Evolutionary conservation across 2,797 vertebrate species (phyloP).

Genomic region (Tauraco hartlaubi): DNA sequence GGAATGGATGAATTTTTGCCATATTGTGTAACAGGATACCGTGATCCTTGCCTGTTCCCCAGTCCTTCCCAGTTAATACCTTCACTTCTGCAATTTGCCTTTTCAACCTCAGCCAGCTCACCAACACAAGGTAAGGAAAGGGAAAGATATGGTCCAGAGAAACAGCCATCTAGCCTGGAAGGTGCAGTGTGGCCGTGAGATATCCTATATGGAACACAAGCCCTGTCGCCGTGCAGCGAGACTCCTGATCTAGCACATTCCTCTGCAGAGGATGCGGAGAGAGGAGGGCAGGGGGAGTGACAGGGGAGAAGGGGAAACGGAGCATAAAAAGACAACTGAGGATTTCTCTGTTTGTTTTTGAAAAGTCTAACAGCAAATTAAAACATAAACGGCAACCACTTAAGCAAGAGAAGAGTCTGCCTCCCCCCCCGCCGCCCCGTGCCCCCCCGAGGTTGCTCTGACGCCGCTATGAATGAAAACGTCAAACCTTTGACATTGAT

Average conservation of each 20-base stretch:
- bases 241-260: neutral
- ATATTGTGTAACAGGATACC: neutral
- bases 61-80: neutral
- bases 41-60: neutral
- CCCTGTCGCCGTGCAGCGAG: neutral
- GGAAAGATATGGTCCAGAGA: neutral
- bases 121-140: neutral
- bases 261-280: neutral
- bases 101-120: neutral
- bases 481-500: conserved; percentile 68
- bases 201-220: neutral
- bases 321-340: conserved; percentile 52
- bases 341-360: conserved; percentile 18
- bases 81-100: neutral
- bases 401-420: conserved; percentile 12
- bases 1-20: neutral
- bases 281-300: neutral
- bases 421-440: neutral
- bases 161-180: neutral
- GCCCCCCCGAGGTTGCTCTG: conserved; percentile 10
- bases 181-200: neutral
- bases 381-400: conserved; percentile 64
- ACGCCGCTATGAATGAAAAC: conserved; percentile 66
- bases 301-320: conserved; percentile 23
- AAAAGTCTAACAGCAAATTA: conserved; percentile 71